Conservation (phyloP, 30 jellyfish, hydroid and myxozoan genomes). For the Hydractinia symbiolongicarpus region DNA sequence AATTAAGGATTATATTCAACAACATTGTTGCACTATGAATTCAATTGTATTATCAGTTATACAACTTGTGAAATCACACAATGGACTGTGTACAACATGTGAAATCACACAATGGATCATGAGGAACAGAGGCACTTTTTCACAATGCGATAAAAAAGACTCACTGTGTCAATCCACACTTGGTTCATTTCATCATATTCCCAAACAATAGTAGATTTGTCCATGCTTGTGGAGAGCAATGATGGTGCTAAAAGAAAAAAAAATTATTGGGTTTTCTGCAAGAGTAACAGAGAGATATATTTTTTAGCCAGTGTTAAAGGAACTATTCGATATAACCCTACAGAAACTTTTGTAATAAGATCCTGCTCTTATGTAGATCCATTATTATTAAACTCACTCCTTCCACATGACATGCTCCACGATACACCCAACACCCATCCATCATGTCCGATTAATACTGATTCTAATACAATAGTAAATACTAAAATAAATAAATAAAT, state of each 20-base stretch:
- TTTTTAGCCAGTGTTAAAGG: no score
- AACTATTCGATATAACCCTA: no score
- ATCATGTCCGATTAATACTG: constrained; percentile 82
- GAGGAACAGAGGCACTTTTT: no score
- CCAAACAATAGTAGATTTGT: constrained; percentile 81
- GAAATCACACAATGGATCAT: no score
- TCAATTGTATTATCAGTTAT: no score
- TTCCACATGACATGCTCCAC: constrained; percentile 35
- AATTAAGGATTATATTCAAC: no score
- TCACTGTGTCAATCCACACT: constrained; percentile 83
- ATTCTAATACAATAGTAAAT: constrained; percentile 51
- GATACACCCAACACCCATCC: constrained; percentile 92
- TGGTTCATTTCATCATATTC: constrained; percentile 54
- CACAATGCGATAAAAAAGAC: background rate
- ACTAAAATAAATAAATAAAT: constrained; percentile 28
- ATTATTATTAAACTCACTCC: background rate
- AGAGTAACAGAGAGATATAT: no score
- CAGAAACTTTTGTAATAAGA: no score
- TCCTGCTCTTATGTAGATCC: no score
- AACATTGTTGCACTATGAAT: no score
- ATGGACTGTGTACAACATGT: no score
- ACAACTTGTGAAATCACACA: no score
- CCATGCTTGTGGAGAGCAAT: constrained; percentile 93
- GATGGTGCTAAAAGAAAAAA: constrained; percentile 8
- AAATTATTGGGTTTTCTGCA: background rate